Base-by-base conservation (phyloP, 1,140 invertebrate species). In the Caerostris extrusa region DNA sequence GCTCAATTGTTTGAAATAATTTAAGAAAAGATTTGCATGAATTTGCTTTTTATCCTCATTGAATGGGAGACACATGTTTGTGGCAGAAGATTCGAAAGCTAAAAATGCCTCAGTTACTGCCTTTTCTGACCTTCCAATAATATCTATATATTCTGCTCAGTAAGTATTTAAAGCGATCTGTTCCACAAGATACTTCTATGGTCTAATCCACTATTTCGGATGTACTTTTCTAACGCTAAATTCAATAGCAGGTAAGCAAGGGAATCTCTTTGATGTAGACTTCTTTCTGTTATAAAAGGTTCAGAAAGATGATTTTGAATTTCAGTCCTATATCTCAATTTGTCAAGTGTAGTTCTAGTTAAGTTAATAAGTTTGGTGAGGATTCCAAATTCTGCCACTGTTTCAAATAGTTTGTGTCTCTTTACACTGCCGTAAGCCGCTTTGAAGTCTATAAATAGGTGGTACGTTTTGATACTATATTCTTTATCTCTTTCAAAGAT, bases 401-500 rank as follows among this genome's bases (percentile, higher is more conserved):
- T 2, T 34, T 34, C 0, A 34, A 34, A 34, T 34, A 34, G 34
- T 34, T 34, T 34, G 34, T 34, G 34, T 34, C 34, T 34, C 34
- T 34, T 34, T 34, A 34, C 2, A 34, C 34, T 34, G 34, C 2
- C 34, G 34, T 34, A 34, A 0, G 34, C 34, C 34, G 34, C 34
- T 34, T 34, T 34, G 34, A 34, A 34, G 58, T 90, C 88, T 71
- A 77, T 90, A 90, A 90, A 77, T n/a, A 90, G 67, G 57, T 90
- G 88, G n/a, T n/a, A 90, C 55, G 69, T 90, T 19, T 19, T 58
- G 17, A 90, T 90, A n/a, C 56, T 90, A 19, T n/a, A 90, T 57
- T 90, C 57, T 90, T 90, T 67, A n/a, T 34, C 34, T 89, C 67
- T 89, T 89, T 4, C 87, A 71, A 90, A 19, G 53, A 90, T 90